Evolutionary conservation across 2,888 invertebrate species (phyloP), one percentile per base, ranked within the genome.

Genomic region (Nemotelus nigrinus): DNA sequence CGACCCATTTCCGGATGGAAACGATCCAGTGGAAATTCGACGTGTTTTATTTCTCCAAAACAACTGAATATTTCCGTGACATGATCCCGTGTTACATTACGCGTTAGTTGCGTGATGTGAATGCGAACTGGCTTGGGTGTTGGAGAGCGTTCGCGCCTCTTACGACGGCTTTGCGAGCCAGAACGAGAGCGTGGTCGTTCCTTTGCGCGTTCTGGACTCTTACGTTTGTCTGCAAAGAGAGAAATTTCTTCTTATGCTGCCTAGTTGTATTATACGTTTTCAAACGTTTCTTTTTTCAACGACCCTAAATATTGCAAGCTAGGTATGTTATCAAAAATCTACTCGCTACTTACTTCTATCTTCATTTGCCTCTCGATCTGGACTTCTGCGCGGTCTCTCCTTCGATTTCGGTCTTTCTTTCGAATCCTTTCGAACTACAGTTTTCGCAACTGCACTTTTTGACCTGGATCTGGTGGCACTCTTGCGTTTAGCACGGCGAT

Each of bases 11-110:
- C 93, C 0, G 93, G 92, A 87, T 99, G 98, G 77, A 93, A 89
- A 80, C 97, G 92, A 84, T 99, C 98, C 80, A 91, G 90, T 0
- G 96, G 96, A 85, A 97, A 94, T 84, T 99, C 98, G 0, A 98
- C 93, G 83, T 91, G 89, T 86, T 97, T 97, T 0, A 99, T 92
- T 75, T 90, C 90, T 10, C 96, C 96, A 83, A 95, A 96, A 6
- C 92, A 92, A n/a, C 94, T 91, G 85, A 98, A 98, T 83, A 98
- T 97, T 87, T 98, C 97, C 80, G 91, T 88, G 63, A 98, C 90
- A 85, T 97, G 97, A 2, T 96, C 97, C 83, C 94, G 94, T 79
- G 93, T 94, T 1, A 99, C 96, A 85, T 99, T 99, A 44, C 97
- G 89, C 0, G 98, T 97, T 79, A 99, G 88, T 7, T 95, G 92